Percentiles rank a stretch among this genome's conserved stretches.
Evolutionary conservation across 2,113 vertebrate species (phyloP).

Genomic region (Carettochelys insculpta): DNA sequence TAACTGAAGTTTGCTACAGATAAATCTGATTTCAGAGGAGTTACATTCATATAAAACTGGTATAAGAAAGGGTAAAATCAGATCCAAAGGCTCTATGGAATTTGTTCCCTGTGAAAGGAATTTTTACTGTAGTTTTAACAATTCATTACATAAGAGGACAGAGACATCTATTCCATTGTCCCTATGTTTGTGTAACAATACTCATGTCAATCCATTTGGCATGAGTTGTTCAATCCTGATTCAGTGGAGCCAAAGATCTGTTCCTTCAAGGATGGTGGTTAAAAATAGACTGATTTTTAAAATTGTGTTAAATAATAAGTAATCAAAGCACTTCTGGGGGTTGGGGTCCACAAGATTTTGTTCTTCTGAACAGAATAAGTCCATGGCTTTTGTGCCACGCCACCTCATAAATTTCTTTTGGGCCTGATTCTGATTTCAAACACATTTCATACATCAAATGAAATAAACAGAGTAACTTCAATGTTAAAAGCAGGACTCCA

Average conservation of each 20-base stretch:
- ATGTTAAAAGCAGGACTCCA: not conserved
- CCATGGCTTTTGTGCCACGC: not conserved
- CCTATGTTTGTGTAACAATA: rapidly evolving
- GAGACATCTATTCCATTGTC: not conserved
- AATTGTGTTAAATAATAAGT: not conserved
- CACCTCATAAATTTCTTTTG: not conserved
- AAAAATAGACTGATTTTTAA: not conserved
- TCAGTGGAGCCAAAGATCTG: not conserved
- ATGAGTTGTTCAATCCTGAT: not conserved
- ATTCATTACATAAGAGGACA: not conserved
- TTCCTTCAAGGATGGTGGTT: not conserved
- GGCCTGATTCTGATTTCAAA: not conserved
- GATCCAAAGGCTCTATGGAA: not conserved
- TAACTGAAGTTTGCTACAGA: not conserved
- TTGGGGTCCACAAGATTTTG: not conserved
- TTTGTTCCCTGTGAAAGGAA: not conserved
- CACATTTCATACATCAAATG: rapidly evolving
- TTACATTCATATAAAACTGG: not conserved
- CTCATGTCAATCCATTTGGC: not conserved
- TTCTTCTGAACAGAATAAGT: not conserved
- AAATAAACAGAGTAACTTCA: not conserved
- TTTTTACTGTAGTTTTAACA: not conserved
- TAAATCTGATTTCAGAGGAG: not conserved
- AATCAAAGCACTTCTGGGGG: not conserved
- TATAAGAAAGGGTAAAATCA: not conserved